phyloP scores from a whole-genome alignment of 2,888 invertebrate species.

The Prosapia bicincta region DNA sequence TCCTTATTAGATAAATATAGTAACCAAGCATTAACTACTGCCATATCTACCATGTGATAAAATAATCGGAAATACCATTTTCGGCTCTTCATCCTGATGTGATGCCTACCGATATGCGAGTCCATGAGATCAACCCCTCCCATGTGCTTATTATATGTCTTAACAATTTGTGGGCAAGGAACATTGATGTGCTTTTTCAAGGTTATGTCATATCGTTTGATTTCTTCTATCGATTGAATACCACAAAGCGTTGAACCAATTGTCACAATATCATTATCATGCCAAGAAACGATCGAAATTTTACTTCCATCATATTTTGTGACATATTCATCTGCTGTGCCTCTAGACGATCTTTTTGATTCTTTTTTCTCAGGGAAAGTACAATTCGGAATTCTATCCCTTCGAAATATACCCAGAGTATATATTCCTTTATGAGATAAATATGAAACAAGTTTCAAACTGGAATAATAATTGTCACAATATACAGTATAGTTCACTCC shows the following conservation, averaged over 20 bases:
- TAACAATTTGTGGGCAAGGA: constrained; percentile 22
- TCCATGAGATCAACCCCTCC: neutral
- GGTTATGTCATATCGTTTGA: constrained; percentile 36
- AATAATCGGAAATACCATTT: neutral
- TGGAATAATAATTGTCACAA: no score
- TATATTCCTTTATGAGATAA: no score
- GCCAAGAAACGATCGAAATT: neutral
- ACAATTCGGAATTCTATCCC: neutral
- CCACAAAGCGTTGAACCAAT: no score
- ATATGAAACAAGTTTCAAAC: no score
- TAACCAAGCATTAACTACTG: neutral
- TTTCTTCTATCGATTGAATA: no score
- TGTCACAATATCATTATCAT: no score
- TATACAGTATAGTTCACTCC: no score
- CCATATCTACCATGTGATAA: neutral
- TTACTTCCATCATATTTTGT: neutral
- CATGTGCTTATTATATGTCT: neutral
- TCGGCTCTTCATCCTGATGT: neutral
- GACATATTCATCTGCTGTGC: neutral
- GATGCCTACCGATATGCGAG: neutral
- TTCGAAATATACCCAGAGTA: no score
- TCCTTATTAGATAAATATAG: neutral
- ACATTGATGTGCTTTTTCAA: constrained; percentile 42
- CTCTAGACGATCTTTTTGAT: neutral
- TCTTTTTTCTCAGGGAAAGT: neutral